Conservation (phyloP, 2,797 vertebrate genomes). For the Gorsachius magnificus region DNA sequence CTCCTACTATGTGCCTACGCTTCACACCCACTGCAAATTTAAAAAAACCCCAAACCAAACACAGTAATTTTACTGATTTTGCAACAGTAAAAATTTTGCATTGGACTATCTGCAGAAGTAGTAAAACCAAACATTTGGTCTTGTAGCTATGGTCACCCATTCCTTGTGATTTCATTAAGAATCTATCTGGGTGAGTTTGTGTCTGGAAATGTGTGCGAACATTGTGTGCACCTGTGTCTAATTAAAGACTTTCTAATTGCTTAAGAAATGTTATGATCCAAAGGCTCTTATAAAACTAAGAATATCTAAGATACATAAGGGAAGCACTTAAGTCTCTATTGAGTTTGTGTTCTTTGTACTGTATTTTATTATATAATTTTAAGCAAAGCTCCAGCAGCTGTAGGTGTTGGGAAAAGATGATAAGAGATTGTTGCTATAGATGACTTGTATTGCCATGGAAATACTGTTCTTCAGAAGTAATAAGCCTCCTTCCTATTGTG, state of each 20-base stretch:
- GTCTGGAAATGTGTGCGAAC: background rate
- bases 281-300: background rate
- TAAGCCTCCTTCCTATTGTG: background rate
- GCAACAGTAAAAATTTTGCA: background rate
- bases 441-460: constrained; percentile 34
- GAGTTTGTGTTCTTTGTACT: background rate
- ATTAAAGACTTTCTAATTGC: background rate
- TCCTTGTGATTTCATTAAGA: background rate
- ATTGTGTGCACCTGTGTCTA: background rate
- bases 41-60: background rate
- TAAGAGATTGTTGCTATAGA: background rate
- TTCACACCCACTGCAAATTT: background rate
- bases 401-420: background rate
- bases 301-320: background rate
- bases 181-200: background rate
- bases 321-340: background rate
- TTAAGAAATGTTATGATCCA: background rate
- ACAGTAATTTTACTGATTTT: background rate
- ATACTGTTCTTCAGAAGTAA: background rate
- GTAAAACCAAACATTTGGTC: background rate
- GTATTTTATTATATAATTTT: background rate
- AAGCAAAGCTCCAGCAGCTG: background rate
- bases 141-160: background rate
- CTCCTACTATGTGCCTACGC: background rate
- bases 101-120: background rate